These are phyloP conservation scores for Lindbergichthys nudifrons DNA, from an alignment of 2,797 vertebrate species.

Conservation along the genomic window DNA sequence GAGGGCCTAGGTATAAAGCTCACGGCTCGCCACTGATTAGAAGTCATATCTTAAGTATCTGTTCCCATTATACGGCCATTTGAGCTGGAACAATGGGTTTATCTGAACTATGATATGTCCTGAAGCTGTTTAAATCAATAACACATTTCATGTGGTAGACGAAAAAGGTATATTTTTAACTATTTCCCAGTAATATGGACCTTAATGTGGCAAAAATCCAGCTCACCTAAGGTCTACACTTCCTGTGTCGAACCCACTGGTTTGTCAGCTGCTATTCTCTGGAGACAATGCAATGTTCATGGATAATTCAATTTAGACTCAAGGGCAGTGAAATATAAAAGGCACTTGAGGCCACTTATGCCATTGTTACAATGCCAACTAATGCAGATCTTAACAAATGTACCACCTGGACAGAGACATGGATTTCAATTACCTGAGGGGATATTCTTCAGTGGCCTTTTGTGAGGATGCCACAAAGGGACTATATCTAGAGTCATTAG, in stretches of 20 bases:
- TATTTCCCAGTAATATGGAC: constrained; percentile 5
- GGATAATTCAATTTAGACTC: constrained; percentile 72
- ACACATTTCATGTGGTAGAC: not conserved
- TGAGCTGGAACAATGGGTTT: constrained; percentile 22
- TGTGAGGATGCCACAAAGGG: not conserved
- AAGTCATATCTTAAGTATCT: too few relatives aligned
- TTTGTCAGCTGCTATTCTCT: constrained; percentile 52
- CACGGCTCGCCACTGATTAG: too few relatives aligned
- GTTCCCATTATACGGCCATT: not conserved
- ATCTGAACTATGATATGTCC: constrained; percentile 8
- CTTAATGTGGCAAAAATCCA: constrained; percentile 11
- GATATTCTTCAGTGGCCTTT: constrained; percentile 21
- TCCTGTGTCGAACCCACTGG: constrained; percentile 6
- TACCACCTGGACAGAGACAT: constrained; percentile 32
- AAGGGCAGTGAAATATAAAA: constrained; percentile 72
- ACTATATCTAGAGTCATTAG: constrained; percentile 1
- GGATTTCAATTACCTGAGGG: constrained; percentile 48
- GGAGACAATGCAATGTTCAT: constrained; percentile 51
- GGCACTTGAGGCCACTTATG: constrained; percentile 67
- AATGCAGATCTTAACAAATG: constrained; percentile 64
- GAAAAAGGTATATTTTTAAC: not conserved
- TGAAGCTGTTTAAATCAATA: constrained; percentile 37
- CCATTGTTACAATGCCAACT: constrained; percentile 55
- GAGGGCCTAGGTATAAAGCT: too few relatives aligned
- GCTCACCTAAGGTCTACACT: constrained; percentile 15